Percentiles rank a stretch among this genome's conserved stretches.
phyloP scores from a whole-genome alignment of 2,888 invertebrate genomes.

The Erannis defoliaria region DNA sequence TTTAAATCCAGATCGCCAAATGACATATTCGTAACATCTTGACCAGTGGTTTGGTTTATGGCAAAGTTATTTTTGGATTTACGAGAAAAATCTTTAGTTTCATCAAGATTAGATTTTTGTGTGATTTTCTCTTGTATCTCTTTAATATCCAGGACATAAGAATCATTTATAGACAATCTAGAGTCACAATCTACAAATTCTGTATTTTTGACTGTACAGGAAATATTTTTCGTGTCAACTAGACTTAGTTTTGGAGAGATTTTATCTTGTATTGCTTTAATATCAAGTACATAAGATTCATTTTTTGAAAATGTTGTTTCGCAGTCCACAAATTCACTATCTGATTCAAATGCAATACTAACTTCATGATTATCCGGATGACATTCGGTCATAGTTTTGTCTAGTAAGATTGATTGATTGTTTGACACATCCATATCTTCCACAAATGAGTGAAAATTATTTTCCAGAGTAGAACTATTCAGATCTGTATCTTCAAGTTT shows the following conservation, averaged over 20 bases:
- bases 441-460: constrained; percentile 60
- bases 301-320: constrained; percentile 75
- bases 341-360: constrained; percentile 62
- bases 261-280: constrained; percentile 11
- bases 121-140: constrained; percentile 10
- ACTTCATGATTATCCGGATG: constrained; percentile 40
- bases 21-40: constrained; percentile 10
- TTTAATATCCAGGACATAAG: constrained; percentile 22
- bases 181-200: constrained; percentile 77
- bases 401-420: constrained; percentile 60
- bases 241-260: neutral
- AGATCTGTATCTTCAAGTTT: constrained; percentile 18
- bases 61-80: neutral
- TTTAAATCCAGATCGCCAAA: constrained; percentile 7
- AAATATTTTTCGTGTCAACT: neutral
- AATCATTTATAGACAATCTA: constrained; percentile 69
- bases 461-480: constrained; percentile 33
- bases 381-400: constrained; percentile 57
- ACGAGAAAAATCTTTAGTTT: neutral
- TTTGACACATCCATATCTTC: constrained; percentile 76
- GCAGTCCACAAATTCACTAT: constrained; percentile 79
- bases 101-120: neutral
- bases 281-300: constrained; percentile 45
- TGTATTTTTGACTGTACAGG: constrained; percentile 35
- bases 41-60: neutral